Evolutionary conservation across 2,797 vertebrate species (phyloP).

Genomic region (Podargus strigoides): DNA sequence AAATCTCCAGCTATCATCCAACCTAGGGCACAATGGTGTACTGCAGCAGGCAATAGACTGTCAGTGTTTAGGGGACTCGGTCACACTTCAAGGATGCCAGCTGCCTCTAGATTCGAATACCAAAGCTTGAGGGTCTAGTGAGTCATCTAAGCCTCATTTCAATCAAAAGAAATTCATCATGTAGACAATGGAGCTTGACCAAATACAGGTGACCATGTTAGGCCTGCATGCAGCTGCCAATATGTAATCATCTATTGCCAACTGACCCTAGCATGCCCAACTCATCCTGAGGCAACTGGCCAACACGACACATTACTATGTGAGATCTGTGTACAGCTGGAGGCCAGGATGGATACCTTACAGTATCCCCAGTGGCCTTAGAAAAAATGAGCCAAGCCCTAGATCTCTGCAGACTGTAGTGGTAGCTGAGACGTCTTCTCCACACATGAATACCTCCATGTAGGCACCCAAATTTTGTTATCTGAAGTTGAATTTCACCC

Average conservation of each 20-base stretch:
- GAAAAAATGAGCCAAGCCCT: neutral
- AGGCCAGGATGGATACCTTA: neutral
- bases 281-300: neutral
- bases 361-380: neutral
- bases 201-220: neutral
- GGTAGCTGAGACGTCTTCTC: neutral
- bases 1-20: neutral
- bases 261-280: neutral
- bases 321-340: neutral
- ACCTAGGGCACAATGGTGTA: rapidly evolving
- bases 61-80: neutral
- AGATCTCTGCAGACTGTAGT: neutral
- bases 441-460: neutral
- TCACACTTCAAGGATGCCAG: neutral
- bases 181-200: neutral
- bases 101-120: neutral
- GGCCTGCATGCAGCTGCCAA: neutral
- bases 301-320: rapidly evolving
- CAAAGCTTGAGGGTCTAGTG: neutral
- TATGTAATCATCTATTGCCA: neutral
- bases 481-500: neutral
- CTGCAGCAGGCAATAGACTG: neutral
- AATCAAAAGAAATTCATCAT: neutral
- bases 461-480: neutral
- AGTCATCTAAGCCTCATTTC: neutral